Evolutionary conservation across 2,797 vertebrate species (phyloP).

Genomic region (Acestrorhynchus altus): DNA sequence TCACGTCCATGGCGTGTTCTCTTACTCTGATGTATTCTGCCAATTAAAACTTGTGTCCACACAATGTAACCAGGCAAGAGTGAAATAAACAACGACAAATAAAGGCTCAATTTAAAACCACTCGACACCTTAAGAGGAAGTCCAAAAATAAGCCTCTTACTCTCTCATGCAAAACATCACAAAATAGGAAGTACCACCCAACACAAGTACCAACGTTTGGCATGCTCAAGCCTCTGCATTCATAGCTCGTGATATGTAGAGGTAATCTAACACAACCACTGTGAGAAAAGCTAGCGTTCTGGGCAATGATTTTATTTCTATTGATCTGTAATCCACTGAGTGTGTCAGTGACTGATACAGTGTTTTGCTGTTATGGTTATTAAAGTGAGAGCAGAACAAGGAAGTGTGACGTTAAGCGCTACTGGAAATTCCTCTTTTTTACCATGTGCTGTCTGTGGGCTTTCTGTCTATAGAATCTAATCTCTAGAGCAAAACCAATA

Average conservation of each 20-base stretch:
- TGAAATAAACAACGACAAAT: neutral
- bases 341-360: neutral
- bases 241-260: neutral
- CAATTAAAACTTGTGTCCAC: conserved; percentile 19
- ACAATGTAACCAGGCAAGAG: neutral
- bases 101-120: neutral
- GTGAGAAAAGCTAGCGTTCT: neutral
- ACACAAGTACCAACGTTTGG: neutral
- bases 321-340: neutral
- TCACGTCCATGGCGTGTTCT: conserved; percentile 42
- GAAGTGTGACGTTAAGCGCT: conserved; percentile 40
- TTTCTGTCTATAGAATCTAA: conserved; percentile 38
- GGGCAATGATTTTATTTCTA: neutral
- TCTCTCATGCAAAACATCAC: conserved; percentile 34
- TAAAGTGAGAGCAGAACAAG: conserved; percentile 44
- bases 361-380: conserved; percentile 32
- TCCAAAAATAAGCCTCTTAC: conserved; percentile 40
- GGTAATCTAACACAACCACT: neutral
- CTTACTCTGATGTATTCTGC: neutral
- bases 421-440: conserved; percentile 46
- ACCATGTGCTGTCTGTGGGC: conserved; percentile 47
- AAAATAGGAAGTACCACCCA: conserved; percentile 44
- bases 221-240: neutral
- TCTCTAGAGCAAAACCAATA: conserved; percentile 40
- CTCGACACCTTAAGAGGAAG: conserved; percentile 38